phyloP scores from a whole-genome alignment of 2,888 invertebrate species.

The Nephrotoma appendiculata region DNA sequence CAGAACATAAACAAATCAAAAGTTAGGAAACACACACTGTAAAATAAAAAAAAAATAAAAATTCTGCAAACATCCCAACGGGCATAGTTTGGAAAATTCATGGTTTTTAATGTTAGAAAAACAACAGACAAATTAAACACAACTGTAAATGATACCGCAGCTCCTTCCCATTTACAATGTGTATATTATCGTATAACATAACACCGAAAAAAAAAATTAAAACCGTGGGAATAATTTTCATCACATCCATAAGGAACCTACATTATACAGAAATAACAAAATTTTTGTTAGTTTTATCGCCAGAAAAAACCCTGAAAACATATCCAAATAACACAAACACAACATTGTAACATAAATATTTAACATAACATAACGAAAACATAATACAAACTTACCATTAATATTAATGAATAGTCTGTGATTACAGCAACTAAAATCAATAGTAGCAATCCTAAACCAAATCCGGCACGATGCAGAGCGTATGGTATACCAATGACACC shows the following conservation, averaged over 20 bases:
- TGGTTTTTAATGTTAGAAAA: neutral
- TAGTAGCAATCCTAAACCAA: slow-evolving; percentile 57
- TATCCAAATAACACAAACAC: neutral
- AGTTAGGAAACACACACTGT: too few relatives aligned
- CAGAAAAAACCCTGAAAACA: neutral
- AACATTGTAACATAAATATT: neutral
- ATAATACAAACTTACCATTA: slow-evolving; percentile 46
- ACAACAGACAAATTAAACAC: neutral
- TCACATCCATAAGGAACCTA: neutral
- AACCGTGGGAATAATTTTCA: neutral
- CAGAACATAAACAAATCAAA: too few relatives aligned
- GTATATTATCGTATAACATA: neutral
- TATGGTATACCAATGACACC: slow-evolving; percentile 79
- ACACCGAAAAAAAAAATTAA: neutral
- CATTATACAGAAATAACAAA: neutral
- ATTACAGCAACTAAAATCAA: slow-evolving; percentile 55
- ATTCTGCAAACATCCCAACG: neutral
- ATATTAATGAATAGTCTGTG: slow-evolving; percentile 67
- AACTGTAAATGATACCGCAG: neutral
- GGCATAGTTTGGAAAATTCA: neutral
- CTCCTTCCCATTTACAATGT: neutral
- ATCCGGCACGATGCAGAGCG: slow-evolving; percentile 65
- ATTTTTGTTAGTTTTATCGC: neutral
- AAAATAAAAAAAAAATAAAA: too few relatives aligned
- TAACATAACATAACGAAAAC: neutral